Percentiles rank a stretch among this genome's conserved stretches.
These are phyloP conservation scores for Dendrolimus kikuchii DNA, from an alignment of 1,140 invertebrate species.

Conservation along the genomic window DNA sequence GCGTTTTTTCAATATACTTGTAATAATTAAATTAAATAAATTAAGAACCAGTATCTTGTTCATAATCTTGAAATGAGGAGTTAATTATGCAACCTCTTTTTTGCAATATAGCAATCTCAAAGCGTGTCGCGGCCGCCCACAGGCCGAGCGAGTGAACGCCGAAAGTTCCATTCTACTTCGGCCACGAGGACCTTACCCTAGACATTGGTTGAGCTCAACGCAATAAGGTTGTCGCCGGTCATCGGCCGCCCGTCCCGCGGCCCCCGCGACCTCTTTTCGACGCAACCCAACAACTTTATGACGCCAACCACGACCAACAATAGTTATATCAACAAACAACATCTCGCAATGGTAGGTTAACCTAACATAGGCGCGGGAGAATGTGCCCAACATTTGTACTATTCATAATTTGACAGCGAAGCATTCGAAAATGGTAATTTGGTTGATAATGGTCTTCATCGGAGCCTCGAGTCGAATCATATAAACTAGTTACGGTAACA, in stretches of 20 bases:
- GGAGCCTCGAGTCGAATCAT: too few relatives aligned
- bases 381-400: constrained; percentile 10
- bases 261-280: constrained; percentile 54
- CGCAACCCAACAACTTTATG: constrained; percentile 38
- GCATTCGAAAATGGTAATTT: background rate
- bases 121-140: constrained; percentile 31
- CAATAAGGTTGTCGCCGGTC: constrained; percentile 59
- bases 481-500: too few relatives aligned
- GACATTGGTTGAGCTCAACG: constrained; percentile 47
- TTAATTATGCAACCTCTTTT: constrained; percentile 26
- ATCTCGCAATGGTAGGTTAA: constrained; percentile 24
- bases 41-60: too few relatives aligned
- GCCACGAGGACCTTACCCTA: constrained; percentile 57
- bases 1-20: too few relatives aligned
- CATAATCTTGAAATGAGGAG: too few relatives aligned
- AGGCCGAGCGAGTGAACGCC: constrained; percentile 16
- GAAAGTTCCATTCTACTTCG: constrained; percentile 39
- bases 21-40: too few relatives aligned
- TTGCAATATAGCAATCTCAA: constrained; percentile 22
- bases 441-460: too few relatives aligned
- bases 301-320: constrained; percentile 22
- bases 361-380: constrained; percentile 20
- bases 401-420: constrained; percentile 16
- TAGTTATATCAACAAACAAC: constrained; percentile 18
- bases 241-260: constrained; percentile 49